phyloP scores from a whole-genome alignment of 1,140 invertebrate genomes.

The Asbolus verrucosus region DNA sequence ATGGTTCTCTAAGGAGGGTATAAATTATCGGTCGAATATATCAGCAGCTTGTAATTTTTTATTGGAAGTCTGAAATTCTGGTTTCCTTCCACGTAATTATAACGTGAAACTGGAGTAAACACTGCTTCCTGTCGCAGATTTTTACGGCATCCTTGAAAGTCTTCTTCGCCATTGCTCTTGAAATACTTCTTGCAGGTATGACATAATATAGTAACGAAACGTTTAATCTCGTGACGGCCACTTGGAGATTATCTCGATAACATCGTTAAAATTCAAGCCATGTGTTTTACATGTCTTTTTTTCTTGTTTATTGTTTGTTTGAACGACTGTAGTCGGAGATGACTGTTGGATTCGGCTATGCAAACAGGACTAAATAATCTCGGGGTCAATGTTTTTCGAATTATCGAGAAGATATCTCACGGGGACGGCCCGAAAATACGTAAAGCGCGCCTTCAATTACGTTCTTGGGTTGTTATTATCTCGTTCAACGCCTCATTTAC shows the following conservation, averaged over 20 bases:
- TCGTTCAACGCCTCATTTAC: conserved; percentile 45
- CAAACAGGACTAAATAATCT: conserved; percentile 2
- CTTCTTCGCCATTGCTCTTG: too few species aligned
- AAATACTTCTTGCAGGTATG: conserved; percentile 14
- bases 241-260: conserved; percentile 22
- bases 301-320: conserved; percentile 29
- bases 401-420: conserved; percentile 4
- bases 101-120: too few species aligned
- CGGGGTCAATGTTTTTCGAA: conserved; percentile 28
- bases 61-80: too few species aligned
- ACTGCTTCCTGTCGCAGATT: too few species aligned
- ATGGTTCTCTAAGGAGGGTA: too few species aligned
- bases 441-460: conserved; percentile 21
- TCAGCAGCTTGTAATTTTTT: too few species aligned
- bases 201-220: too few species aligned
- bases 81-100: too few species aligned
- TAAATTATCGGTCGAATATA: too few species aligned
- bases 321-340: conserved; percentile 1
- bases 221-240: conserved; percentile 13
- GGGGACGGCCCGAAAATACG: not conserved
- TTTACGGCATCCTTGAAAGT: too few species aligned
- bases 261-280: conserved; percentile 33
- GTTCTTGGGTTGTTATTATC: conserved; percentile 27
- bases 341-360: conserved; percentile 14
- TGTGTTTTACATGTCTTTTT: conserved; percentile 23